Conservation (phyloP, 2,888 invertebrate species). For the Ceratothoa steindachneri region DNA sequence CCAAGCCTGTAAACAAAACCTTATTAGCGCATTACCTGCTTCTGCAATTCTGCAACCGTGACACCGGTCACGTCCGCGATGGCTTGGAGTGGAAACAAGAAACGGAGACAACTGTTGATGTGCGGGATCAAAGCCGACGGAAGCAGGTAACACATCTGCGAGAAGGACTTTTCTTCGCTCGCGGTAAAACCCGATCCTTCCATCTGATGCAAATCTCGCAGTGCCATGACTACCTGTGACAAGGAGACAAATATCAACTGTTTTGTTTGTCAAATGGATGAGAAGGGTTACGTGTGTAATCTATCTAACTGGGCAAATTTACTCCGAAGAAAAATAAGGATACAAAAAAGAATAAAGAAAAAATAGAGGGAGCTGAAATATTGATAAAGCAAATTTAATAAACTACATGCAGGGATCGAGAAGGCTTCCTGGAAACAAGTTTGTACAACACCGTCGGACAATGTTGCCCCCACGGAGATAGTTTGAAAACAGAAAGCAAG, state of each 20-base stretch:
- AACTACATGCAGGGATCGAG: no score
- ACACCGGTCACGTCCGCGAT: slow-evolving; percentile 34
- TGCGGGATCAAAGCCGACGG: slow-evolving; percentile 34
- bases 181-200: slow-evolving; percentile 43
- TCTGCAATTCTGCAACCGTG: slow-evolving; percentile 32
- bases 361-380: not conserved
- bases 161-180: slow-evolving; percentile 28
- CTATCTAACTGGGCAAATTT: not conserved
- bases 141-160: slow-evolving; percentile 35
- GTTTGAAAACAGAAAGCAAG: no score
- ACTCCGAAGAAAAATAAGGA: not conserved
- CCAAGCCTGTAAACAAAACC: no score
- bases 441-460: no score
- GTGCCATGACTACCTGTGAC: slow-evolving; percentile 32
- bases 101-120: slow-evolving; percentile 37
- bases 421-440: no score
- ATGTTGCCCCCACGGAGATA: no score
- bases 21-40: no score
- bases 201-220: slow-evolving; percentile 36
- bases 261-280: not conserved
- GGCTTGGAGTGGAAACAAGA: slow-evolving; percentile 34
- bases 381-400: not conserved
- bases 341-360: no score
- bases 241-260: not conserved
- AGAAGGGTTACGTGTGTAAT: not conserved